Conservation (phyloP, 2,888 invertebrate genomes). For the Lasioglossum malachurum region DNA sequence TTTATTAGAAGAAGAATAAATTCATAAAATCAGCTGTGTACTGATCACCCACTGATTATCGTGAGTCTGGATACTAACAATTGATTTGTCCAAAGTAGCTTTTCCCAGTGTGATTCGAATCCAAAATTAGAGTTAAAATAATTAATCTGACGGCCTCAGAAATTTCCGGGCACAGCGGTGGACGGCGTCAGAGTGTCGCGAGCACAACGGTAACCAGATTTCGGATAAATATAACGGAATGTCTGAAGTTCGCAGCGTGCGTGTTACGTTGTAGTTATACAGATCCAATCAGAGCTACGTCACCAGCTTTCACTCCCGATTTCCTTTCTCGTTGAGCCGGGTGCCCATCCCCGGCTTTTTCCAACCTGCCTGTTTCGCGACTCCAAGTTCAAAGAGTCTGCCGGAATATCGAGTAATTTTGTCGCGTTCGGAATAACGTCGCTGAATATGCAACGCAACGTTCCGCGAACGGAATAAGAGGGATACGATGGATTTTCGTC, state of each 20-base stretch:
- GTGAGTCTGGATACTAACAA: neutral
- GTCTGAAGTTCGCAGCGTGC: conserved; percentile 6
- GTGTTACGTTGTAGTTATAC: conserved; percentile 59
- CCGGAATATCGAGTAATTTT: conserved; percentile 65
- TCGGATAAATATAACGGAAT: conserved; percentile 11
- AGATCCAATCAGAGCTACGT: conserved; percentile 63
- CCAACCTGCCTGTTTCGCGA: conserved; percentile 33
- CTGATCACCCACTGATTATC: too few species aligned
- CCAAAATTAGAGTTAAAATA: neutral
- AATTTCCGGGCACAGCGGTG: neutral
- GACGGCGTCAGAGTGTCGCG: neutral
- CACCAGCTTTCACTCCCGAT: conserved; percentile 18
- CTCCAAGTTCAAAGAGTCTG: conserved; percentile 57
- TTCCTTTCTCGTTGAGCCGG: conserved; percentile 1
- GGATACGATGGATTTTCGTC: conserved; percentile 41
- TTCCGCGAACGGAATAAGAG: conserved; percentile 29
- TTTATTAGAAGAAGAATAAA: too few species aligned
- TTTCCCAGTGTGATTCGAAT: neutral
- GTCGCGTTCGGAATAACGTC: conserved; percentile 60
- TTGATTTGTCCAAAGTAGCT: neutral
- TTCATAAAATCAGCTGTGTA: too few species aligned
- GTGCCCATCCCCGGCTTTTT: conserved; percentile 37
- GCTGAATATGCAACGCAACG: conserved; percentile 58
- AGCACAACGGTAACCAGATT: conserved; percentile 4
- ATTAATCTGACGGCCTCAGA: neutral